These are phyloP conservation scores for Gobio occitaniae DNA, from an alignment of 2,797 vertebrate genomes.

Conservation along the genomic window DNA sequence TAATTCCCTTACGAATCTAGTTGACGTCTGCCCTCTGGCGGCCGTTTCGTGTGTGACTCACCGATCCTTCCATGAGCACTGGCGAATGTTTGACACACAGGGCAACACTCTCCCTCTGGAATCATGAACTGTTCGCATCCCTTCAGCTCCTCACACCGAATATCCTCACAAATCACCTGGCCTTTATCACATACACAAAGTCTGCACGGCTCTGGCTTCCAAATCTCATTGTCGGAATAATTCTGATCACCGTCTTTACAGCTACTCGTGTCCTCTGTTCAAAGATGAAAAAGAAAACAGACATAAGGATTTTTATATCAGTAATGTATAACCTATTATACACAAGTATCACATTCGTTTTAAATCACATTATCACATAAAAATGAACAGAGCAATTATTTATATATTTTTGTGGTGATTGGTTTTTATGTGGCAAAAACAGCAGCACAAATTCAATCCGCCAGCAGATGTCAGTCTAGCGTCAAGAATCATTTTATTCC, in stretches of 20 bases:
- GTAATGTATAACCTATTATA: not conserved
- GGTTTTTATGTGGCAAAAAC: not conserved
- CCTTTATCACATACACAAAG: constrained; percentile 93
- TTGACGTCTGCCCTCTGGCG: constrained; percentile 2
- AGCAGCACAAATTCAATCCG: not conserved
- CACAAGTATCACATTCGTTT: not conserved
- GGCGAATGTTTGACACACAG: constrained; percentile 83
- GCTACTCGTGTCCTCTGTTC: constrained; percentile 23
- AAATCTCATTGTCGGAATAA: constrained; percentile 59
- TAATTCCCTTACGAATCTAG: not conserved
- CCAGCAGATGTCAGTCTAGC: constrained; percentile 16
- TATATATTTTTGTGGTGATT: not conserved
- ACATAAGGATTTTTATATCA: not conserved
- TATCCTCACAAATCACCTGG: constrained; percentile 88
- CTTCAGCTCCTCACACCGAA: constrained; percentile 80
- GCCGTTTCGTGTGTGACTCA: constrained; percentile 48
- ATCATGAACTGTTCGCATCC: constrained; percentile 83
- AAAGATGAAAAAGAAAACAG: not conserved
- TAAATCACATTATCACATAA: not conserved
- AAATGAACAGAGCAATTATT: not conserved
- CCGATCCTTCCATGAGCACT: constrained; percentile 76
- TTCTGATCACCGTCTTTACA: constrained; percentile 58
- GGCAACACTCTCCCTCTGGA: constrained; percentile 89
- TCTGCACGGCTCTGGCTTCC: constrained; percentile 86
- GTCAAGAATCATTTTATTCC: not conserved